These are phyloP conservation scores for Cyclopterus lumpus DNA, from an alignment of 2,797 vertebrate species.

Conservation along the genomic window DNA sequence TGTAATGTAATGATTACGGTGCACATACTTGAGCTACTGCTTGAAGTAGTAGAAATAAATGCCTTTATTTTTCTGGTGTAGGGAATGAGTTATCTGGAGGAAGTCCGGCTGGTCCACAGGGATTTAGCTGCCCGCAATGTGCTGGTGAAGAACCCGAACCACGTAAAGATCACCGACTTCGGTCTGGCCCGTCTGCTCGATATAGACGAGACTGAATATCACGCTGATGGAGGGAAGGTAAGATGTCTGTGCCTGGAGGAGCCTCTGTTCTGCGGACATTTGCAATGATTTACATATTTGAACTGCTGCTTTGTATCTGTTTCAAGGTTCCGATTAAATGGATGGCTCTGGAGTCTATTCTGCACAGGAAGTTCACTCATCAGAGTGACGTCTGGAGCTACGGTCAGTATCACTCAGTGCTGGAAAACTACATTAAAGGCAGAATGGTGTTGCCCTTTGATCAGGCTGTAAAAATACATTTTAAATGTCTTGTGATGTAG, in stretches of 20 bases:
- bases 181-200: conserved; percentile 94
- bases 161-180: conserved; percentile 98
- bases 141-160: conserved; percentile 95
- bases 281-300: neutral
- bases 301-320: neutral
- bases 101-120: conserved; percentile 94
- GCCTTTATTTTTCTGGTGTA: conserved; percentile 68
- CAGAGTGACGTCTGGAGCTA: conserved; percentile 99
- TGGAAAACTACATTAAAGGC: neutral
- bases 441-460: neutral
- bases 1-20: neutral
- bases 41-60: neutral
- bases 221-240: conserved; percentile 96
- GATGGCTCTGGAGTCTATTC: conserved; percentile 98
- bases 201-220: conserved; percentile 97
- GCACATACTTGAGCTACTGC: neutral
- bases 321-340: conserved; percentile 98
- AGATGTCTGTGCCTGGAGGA: conserved; percentile 28
- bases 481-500: neutral
- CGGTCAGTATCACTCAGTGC: conserved; percentile 76
- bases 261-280: neutral
- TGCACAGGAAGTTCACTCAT: conserved; percentile 95
- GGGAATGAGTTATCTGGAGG: conserved; percentile 98
- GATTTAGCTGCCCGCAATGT: conserved; percentile 96
- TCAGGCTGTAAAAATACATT: no score